phyloP scores from a whole-genome alignment of 2,888 invertebrate species.

The Pteria penguin region DNA sequence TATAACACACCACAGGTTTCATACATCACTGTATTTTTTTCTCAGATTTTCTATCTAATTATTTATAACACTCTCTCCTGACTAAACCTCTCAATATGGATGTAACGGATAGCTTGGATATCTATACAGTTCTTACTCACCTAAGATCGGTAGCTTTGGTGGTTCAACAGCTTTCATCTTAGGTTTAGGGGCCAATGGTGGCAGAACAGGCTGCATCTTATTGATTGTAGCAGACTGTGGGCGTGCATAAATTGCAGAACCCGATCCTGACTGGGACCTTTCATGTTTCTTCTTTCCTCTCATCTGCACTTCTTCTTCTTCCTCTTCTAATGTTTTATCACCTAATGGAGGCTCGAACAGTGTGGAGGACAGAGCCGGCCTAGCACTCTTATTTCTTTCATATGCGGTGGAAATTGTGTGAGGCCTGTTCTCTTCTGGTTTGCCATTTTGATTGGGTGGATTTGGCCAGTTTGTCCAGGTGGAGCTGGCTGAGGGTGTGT shows the following conservation, averaged over 20 bases:
- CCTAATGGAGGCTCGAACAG: slow-evolving; percentile 90
- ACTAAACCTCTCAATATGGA: too few relatives aligned
- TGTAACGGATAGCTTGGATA: too few relatives aligned
- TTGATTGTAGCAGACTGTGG: slow-evolving; percentile 71
- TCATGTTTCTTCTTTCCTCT: slow-evolving; percentile 49
- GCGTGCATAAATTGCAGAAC: slow-evolving; percentile 54
- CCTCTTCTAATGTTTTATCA: slow-evolving; percentile 42
- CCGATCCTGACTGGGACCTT: slow-evolving; percentile 56
- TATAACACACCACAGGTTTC: too few relatives aligned
- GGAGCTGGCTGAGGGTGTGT: slow-evolving; percentile 78
- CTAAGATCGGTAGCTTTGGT: slow-evolving; percentile 68
- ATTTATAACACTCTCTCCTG: too few relatives aligned
- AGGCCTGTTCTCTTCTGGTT: slow-evolving; percentile 85
- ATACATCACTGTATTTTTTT: too few relatives aligned
- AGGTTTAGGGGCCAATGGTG: slow-evolving; percentile 75
- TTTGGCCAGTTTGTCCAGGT: slow-evolving; percentile 78
- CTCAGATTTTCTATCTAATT: too few relatives aligned
- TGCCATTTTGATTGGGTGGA: slow-evolving; percentile 58
- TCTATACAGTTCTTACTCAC: too few relatives aligned
- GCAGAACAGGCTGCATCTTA: slow-evolving; percentile 74
- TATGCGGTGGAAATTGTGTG: slow-evolving; percentile 96
- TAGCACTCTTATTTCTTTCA: slow-evolving; percentile 87
- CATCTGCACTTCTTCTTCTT: slow-evolving; percentile 44
- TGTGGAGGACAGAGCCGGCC: slow-evolving; percentile 92
- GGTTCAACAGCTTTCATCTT: slow-evolving; percentile 73